Evolutionary conservation across 2,113 vertebrate genomes (phyloP).

Genomic region (Recurvirostra avosetta): DNA sequence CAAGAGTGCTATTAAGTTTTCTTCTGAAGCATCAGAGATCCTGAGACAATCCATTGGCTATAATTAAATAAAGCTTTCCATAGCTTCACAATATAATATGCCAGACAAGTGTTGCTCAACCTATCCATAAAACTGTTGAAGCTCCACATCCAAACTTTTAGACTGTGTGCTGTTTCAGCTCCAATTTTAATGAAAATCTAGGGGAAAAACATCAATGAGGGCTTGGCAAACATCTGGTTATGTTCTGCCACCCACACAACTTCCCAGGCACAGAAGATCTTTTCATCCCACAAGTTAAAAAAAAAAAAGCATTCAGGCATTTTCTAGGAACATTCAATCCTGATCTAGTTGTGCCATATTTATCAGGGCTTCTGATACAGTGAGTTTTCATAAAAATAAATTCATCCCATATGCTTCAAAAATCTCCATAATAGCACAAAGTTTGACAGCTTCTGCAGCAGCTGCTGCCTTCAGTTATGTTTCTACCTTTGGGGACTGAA

Average conservation of each 20-base stretch:
- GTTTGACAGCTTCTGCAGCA: neutral
- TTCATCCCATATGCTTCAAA: neutral
- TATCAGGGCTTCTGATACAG: neutral
- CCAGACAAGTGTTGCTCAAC: neutral
- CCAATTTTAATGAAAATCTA: neutral
- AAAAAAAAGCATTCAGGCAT: neutral
- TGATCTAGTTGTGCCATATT: neutral
- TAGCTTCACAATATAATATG: neutral
- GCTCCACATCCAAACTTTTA: neutral
- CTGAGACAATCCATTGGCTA: neutral
- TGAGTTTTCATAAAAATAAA: constrained; percentile 31
- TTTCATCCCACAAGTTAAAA: neutral
- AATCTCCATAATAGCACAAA: neutral
- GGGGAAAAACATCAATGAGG: neutral
- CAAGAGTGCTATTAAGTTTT: neutral
- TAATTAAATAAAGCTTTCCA: neutral
- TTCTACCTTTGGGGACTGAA: neutral
- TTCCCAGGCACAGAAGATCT: neutral
- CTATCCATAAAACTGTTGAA: neutral
- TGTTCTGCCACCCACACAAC: neutral
- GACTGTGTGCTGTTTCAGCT: neutral
- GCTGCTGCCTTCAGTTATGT: neutral
- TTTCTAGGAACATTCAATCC: neutral
- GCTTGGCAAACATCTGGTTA: neutral
- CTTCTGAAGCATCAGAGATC: neutral